A percentile compares a stretch with the other conserved stretches of the same genome.
These are phyloP conservation scores for Drosophila tanythrix DNA, from an alignment of 2,888 invertebrate genomes.

Conservation along the genomic window DNA sequence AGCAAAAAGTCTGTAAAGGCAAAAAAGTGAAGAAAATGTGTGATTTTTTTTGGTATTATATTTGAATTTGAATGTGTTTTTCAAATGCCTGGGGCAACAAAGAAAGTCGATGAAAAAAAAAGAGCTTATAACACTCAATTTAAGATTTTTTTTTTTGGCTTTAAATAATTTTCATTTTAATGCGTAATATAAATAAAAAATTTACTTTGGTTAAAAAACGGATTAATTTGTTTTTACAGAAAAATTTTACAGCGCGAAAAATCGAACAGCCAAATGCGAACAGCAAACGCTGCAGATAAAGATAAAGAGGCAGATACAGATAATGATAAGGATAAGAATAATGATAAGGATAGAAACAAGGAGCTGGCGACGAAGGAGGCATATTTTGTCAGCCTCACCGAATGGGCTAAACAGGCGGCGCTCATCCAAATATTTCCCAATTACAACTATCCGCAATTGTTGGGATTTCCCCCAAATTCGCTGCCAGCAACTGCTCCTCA, in stretches of 20 bases:
- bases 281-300: background rate
- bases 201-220: background rate
- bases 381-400: slow-evolving; percentile 77
- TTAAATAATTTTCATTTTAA: slow-evolving; percentile 44
- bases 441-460: slow-evolving; percentile 85
- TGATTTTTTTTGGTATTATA: slow-evolving; percentile 40
- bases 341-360: slow-evolving; percentile 13
- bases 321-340: background rate
- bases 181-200: slow-evolving; percentile 56
- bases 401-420: slow-evolving; percentile 82
- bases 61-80: slow-evolving; percentile 57
- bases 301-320: background rate
- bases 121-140: slow-evolving; percentile 81
- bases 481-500: background rate
- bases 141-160: slow-evolving; percentile 45
- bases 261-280: slow-evolving; percentile 23
- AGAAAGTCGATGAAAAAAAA: slow-evolving; percentile 40
- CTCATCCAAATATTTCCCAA: slow-evolving; percentile 88
- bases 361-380: slow-evolving; percentile 77
- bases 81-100: slow-evolving; percentile 34
- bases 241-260: background rate
- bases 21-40: slow-evolving; percentile 2
- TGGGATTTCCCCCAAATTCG: slow-evolving; percentile 47
- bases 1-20: slow-evolving; percentile 51
- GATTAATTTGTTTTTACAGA: background rate